Percentiles rank a stretch among this genome's conserved stretches.
These are phyloP conservation scores for Neomorphus geoffroyi DNA, from an alignment of 2,797 vertebrate species.

Conservation along the genomic window DNA sequence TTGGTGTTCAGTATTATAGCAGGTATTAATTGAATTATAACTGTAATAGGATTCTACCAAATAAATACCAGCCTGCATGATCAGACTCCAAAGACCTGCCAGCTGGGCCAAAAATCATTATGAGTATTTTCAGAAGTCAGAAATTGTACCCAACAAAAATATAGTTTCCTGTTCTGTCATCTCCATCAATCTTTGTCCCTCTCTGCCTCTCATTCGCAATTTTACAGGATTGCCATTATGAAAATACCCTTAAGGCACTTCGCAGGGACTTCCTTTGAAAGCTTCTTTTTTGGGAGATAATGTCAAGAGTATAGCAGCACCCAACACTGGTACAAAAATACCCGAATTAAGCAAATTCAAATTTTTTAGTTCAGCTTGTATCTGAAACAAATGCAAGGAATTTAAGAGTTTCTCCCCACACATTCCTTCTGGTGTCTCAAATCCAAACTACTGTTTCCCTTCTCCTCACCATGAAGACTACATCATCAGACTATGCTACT, in stretches of 20 bases:
- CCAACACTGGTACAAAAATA: neutral
- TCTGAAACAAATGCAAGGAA: neutral
- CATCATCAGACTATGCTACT: slow-evolving; percentile 53
- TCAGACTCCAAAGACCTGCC: neutral
- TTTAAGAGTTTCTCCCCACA: neutral
- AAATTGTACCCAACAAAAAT: neutral
- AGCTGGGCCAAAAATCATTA: neutral
- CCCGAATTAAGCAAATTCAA: neutral
- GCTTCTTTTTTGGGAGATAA: neutral
- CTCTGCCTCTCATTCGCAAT: neutral
- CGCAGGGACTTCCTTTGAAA: neutral
- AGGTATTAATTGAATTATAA: neutral
- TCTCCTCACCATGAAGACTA: neutral
- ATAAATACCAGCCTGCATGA: neutral
- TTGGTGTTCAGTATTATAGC: neutral
- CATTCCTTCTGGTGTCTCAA: neutral
- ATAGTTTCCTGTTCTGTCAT: neutral
- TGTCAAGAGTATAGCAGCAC: neutral
- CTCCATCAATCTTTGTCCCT: neutral
- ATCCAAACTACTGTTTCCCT: neutral
- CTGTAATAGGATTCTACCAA: neutral
- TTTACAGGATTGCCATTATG: neutral
- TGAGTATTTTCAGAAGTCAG: neutral
- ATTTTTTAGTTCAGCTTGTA: neutral
- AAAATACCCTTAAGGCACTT: neutral